phyloP scores from a whole-genome alignment of 2,888 invertebrate genomes.

The Phrixothrix hirtus region DNA sequence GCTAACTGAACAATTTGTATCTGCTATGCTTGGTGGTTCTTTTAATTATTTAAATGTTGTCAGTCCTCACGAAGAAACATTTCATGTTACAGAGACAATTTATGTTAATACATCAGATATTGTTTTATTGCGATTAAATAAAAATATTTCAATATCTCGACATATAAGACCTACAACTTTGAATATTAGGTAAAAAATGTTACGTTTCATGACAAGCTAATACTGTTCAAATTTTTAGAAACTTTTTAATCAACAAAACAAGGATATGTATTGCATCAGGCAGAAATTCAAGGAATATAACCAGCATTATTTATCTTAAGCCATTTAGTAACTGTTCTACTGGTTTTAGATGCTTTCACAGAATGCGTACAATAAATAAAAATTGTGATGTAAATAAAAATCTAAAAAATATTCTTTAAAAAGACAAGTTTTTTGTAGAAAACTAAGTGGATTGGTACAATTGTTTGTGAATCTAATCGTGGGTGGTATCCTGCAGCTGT shows the following conservation, averaged over 20 bases:
- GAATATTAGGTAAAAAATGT: constrained; percentile 46
- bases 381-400: constrained; percentile 36
- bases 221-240: constrained; percentile 41
- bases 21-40: constrained; percentile 70
- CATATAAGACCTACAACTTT: constrained; percentile 69
- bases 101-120: constrained; percentile 63
- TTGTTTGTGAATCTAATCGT: constrained; percentile 66
- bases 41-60: constrained; percentile 61
- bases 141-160: constrained; percentile 63
- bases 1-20: constrained; percentile 66
- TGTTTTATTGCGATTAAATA: constrained; percentile 65
- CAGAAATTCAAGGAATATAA: constrained; percentile 59
- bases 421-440: constrained; percentile 13
- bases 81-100: constrained; percentile 63
- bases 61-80: constrained; percentile 73
- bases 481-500: constrained; percentile 77
- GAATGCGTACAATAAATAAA: constrained; percentile 29
- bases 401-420: constrained; percentile 11
- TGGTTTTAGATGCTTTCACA: constrained; percentile 62
- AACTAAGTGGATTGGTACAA: constrained; percentile 65
- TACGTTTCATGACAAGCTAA: constrained; percentile 11
- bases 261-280: constrained; percentile 67
- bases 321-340: constrained; percentile 60
- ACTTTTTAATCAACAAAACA: constrained; percentile 37
- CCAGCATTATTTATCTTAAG: constrained; percentile 58